Evolutionary conservation across 2,888 invertebrate species (phyloP).

Genomic region (Apamea crenata): DNA sequence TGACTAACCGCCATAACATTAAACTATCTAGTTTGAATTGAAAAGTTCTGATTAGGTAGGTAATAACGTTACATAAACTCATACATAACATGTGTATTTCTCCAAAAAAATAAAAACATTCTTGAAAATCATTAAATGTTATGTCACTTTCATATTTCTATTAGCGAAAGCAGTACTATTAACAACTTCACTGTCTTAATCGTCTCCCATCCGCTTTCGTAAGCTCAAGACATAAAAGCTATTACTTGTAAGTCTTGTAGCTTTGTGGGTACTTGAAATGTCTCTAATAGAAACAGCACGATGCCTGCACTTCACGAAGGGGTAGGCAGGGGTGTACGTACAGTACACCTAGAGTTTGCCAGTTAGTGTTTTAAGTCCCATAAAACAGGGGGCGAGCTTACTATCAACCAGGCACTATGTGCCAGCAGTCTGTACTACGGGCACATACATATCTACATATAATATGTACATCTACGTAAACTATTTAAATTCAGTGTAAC

Average conservation of each 20-base stretch:
- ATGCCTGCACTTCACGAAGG: not conserved
- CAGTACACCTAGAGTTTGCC: not conserved
- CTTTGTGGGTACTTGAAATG: not conserved
- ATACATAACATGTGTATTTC: conserved; percentile 17
- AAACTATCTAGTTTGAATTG: conserved; percentile 6
- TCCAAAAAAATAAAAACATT: conserved; percentile 23
- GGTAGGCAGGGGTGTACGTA: not conserved
- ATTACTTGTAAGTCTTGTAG: not conserved
- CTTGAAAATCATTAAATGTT: conserved; percentile 28
- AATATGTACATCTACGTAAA: not conserved
- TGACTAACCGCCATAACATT: not conserved
- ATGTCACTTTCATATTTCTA: conserved; percentile 38
- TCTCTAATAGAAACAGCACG: not conserved
- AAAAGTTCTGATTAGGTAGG: not conserved
- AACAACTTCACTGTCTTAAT: conserved; percentile 23
- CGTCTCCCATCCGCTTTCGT: conserved; percentile 24
- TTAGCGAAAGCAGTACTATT: conserved; percentile 48
- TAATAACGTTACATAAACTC: conserved; percentile 28
- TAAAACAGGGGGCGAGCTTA: not conserved
- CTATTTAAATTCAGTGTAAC: not conserved
- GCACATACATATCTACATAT: not conserved
- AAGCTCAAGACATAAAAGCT: conserved; percentile 12
- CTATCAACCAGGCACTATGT: not conserved
- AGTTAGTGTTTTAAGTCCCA: not conserved
- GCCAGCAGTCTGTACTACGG: not conserved